These are phyloP conservation scores for Scaptomyza flava DNA, from an alignment of 2,888 invertebrate genomes.

Conservation along the genomic window DNA sequence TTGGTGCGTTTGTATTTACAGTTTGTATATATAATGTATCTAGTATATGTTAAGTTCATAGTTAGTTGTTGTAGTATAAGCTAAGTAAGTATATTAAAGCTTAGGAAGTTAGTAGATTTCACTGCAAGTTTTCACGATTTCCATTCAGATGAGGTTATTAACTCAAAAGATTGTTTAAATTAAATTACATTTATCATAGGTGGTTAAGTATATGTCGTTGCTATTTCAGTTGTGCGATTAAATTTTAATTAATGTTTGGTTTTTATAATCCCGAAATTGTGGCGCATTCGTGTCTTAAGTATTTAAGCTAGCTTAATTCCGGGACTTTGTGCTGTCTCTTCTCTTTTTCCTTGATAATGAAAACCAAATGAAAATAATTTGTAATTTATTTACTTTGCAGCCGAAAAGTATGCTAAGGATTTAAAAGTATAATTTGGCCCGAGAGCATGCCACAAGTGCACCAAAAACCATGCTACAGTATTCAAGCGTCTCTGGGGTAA, in stretches of 20 bases:
- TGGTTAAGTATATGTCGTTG: slow-evolving; percentile 32
- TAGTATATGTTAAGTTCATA: slow-evolving; percentile 38
- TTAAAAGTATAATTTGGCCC: background rate
- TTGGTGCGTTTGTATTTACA: slow-evolving; percentile 79
- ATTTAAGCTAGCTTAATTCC: background rate
- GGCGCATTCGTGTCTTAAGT: slow-evolving; percentile 1
- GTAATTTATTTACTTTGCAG: slow-evolving; percentile 14
- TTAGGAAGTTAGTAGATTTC: slow-evolving; percentile 75
- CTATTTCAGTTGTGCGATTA: slow-evolving; percentile 5
- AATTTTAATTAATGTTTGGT: background rate
- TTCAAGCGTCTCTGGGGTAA: slow-evolving; percentile 1
- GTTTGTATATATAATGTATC: slow-evolving; percentile 52
- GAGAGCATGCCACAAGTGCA: slow-evolving; percentile 6
- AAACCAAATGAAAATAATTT: slow-evolving; percentile 3
- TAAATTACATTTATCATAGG: slow-evolving; percentile 23
- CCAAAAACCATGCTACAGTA: slow-evolving; percentile 4
- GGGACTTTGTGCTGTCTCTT: background rate
- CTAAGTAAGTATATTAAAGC: slow-evolving; percentile 67
- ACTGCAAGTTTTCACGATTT: slow-evolving; percentile 49
- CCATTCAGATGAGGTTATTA: slow-evolving; percentile 5
- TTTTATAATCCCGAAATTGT: slow-evolving; percentile 6
- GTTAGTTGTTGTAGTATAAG: slow-evolving; percentile 27
- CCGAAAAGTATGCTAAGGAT: slow-evolving; percentile 20
- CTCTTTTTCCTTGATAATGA: background rate
- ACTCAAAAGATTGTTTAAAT: slow-evolving; percentile 28